Evolutionary conservation across 2,113 vertebrate genomes (phyloP), one percentile per base, ranked within the genome.

Genomic region (Nannobrachium achirus): DNA sequence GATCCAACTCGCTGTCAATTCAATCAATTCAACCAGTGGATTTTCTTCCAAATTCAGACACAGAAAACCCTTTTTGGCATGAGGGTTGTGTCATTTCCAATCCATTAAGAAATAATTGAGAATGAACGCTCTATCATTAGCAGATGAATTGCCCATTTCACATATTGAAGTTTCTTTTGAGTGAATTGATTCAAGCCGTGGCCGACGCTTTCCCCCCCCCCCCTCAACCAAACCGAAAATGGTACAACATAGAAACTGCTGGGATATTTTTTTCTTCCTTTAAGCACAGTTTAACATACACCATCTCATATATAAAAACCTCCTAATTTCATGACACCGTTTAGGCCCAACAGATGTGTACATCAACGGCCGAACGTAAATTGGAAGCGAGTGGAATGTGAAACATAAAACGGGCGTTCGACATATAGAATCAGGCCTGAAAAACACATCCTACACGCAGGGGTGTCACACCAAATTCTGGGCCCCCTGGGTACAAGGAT

Each of bases 331-430:
- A 58, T 14, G 10, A 59, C 49, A 25, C 2, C 4, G 0, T 38
- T 60, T 16, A 8, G 15, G 42, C 56, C 42, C 44, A 15, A 55
- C 0, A 69, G 39, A 75, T 63, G 58, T 63, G 20, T 15, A 73
- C 72, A 72, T 16, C 4, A 53, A 66, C 66, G 52, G 56, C 14
- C 51, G 14, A 52, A 57, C 18, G 40, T 48, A 16, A 66, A 67
- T 39, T 69, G 65, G 15, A 57, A 38, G 55, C 14, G 55, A 57
- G 65, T 39, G 38, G 53, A 59, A 76, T 53, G 63, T 73, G 75
- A 82, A 79, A 83, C 56, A 50, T 25, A 81, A 79, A 70, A 79
- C n/a, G 74, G 50, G 20, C 51, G n/a, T 68, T 69, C 4, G 16
- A 15, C 14, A 15, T 13, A 8, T 18, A 15, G 79, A 60, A 79